Evolutionary conservation across 2,888 invertebrate genomes (phyloP).

Genomic region (Carpatolechia fugitivella): DNA sequence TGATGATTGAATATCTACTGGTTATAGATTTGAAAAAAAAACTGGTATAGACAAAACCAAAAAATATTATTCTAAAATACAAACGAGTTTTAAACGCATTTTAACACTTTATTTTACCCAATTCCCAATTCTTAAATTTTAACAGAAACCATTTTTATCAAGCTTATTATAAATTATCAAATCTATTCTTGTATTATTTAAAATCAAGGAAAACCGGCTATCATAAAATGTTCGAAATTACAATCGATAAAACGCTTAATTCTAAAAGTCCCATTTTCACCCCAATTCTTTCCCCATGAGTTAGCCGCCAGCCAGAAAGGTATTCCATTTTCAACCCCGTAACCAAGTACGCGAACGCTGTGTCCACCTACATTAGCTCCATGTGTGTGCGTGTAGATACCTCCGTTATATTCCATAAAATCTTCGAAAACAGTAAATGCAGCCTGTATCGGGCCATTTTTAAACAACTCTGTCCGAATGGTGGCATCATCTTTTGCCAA

Average conservation of each 20-base stretch:
- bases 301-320: constrained; percentile 91
- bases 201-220: not conserved
- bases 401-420: constrained; percentile 85
- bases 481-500: constrained; percentile 70
- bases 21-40: no score
- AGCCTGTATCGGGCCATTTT: constrained; percentile 88
- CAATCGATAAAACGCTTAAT: constrained; percentile 53
- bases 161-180: no score
- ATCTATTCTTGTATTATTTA: no score
- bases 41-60: no score
- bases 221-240: not conserved
- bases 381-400: constrained; percentile 78
- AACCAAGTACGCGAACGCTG: constrained; percentile 88
- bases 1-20: no score
- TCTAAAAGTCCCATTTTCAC: constrained; percentile 87
- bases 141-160: no score
- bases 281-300: constrained; percentile 93
- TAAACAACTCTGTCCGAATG: constrained; percentile 86
- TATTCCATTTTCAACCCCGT: constrained; percentile 84
- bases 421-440: constrained; percentile 88
- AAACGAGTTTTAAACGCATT: no score
- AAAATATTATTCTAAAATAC: no score
- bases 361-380: constrained; percentile 86
- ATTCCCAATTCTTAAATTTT: no score
- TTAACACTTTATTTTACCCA: no score